Base-by-base conservation (phyloP, 1,140 invertebrate species). In the Neodiprion virginianus region DNA sequence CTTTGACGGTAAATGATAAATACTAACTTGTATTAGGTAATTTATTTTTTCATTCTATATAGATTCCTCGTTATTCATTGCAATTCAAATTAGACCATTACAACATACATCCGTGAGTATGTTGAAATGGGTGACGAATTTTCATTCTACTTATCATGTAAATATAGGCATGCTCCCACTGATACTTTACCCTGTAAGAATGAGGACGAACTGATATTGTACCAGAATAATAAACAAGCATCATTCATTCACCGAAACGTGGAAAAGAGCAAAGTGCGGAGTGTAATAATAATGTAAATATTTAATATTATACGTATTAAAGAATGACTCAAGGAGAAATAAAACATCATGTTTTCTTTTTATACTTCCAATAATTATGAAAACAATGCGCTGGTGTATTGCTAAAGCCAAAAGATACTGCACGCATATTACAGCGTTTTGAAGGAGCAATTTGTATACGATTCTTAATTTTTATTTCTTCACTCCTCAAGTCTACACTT, bases 211-310 rank as follows among this genome's bases (percentile, higher is more conserved):
- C 5, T 8, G 53, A 61, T 61, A 61, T 14, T 12, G 53, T 61
- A 61, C 53, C 53, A 61, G 53, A 61, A 61, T 61, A 61, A 61
- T 61, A 61, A 61, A 17, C 53, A 61, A 61, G 11, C 4, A 14
- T 61, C 28, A 40, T 40, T 3, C 53, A 8, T 61, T 61, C 4
- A 5, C 53, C 53, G n/a, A 80, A 78, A 77, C 71, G 75, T 78
- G 81, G 74, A 72, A 77, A 80, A 82, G 76, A 79, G 78, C 78
- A 83, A 81, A 78, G 50, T 75, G 80, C 23, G 77, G 79, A 78
- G 76, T 79, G 79, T 83, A 84, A 80, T 72, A 81, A 78, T 79
- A 78, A 78, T 83, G 81, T 81, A 82, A 75, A 83, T 82, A 82
- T 78, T 69, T 21, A 69, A 61, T 61, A 61, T 61, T 61, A 61